Conservation (phyloP, 2,888 invertebrate genomes). For the Cantharis rustica region DNA sequence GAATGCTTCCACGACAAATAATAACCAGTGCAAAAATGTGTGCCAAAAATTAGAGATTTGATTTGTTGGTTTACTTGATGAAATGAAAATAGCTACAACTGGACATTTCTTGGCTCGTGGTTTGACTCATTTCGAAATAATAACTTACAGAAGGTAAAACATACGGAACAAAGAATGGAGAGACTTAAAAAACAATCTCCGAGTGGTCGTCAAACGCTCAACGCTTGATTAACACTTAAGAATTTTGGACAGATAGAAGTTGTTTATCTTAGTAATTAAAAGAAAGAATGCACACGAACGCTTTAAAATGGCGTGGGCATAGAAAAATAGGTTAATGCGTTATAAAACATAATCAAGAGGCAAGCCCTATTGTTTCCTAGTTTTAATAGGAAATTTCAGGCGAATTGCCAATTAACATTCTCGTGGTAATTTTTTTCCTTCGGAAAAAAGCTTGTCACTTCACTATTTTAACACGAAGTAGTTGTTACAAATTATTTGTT, state of each 20-base stretch:
- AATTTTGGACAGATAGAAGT: not conserved
- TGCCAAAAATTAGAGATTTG: not conserved
- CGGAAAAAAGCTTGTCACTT: not conserved
- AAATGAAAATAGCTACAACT: not conserved
- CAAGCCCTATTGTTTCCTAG: slow-evolving; percentile 12
- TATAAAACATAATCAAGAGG: slow-evolving; percentile 15
- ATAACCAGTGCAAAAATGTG: not conserved
- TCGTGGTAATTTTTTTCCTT: not conserved
- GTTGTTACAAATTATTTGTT: slow-evolving; percentile 6
- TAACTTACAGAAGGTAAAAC: not conserved
- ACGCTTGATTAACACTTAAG: not conserved
- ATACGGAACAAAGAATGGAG: not conserved
- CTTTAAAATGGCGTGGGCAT: not conserved
- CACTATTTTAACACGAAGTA: slow-evolving; percentile 1
- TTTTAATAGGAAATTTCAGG: slow-evolving; percentile 13
- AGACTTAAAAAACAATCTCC: not conserved
- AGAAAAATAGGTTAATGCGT: slow-evolving; percentile 19
- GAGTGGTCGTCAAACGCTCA: not conserved
- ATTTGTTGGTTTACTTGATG: not conserved
- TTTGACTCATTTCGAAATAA: not conserved
- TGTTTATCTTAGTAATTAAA: slow-evolving; percentile 5
- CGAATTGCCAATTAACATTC: not conserved
- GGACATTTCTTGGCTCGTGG: not conserved
- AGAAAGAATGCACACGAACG: not conserved
- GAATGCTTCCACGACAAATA: not conserved